Evolutionary conservation across 37 sponge, comb jelly and placozoan species (phyloP).

Genomic region (Aphrocallistes beatrix): DNA sequence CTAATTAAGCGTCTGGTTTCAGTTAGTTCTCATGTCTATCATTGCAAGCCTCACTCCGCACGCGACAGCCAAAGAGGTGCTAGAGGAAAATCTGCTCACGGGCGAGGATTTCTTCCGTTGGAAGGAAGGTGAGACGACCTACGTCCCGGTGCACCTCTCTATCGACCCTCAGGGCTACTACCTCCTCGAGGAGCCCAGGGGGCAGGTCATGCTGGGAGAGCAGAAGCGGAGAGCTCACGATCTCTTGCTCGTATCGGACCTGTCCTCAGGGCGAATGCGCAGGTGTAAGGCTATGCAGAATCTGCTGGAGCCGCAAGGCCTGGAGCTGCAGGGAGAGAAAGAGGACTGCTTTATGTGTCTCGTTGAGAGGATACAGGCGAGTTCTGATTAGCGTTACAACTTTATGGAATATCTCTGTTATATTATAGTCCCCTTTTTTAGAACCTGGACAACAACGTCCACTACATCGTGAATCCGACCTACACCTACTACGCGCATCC

Average conservation of each 20-base stretch:
- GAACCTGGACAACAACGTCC: not conserved
- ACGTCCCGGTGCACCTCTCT: not conserved
- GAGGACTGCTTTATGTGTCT: conserved; percentile 13
- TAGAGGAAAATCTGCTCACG: not conserved
- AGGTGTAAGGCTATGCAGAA: not conserved
- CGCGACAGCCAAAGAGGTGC: not conserved
- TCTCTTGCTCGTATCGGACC: not conserved
- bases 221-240: not conserved
- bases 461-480: not conserved
- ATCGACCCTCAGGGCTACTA: conserved; percentile 1
- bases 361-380: not conserved
- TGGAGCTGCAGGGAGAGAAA: not conserved
- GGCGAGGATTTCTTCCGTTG: not conserved
- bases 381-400: not conserved
- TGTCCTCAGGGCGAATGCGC: not conserved
- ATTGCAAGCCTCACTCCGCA: not conserved
- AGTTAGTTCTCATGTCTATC: not conserved
- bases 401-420: not conserved
- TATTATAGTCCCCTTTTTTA: not conserved
- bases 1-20: too few species aligned
- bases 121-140: not conserved
- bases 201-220: not conserved
- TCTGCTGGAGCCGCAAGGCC: not conserved
- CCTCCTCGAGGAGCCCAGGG: not conserved
- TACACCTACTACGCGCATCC: not conserved